phyloP scores from a whole-genome alignment of 1,140 invertebrate species.

The Cotesia typhae region DNA sequence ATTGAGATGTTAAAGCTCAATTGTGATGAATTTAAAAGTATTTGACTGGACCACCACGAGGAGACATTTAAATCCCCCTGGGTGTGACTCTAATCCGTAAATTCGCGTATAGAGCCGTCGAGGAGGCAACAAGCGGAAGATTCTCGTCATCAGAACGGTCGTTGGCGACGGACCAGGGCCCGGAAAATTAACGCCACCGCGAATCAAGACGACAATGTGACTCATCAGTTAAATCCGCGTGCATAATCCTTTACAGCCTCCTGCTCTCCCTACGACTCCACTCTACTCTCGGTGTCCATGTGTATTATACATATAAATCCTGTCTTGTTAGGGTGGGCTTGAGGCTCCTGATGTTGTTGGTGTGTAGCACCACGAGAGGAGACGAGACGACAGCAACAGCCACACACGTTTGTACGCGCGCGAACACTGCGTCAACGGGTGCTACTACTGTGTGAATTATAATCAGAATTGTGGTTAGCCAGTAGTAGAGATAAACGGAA shows the following conservation, averaged over 20 bases:
- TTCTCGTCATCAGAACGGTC: conserved; percentile 31
- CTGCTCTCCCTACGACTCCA: conserved; percentile 45
- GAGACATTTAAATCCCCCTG: conserved; percentile 13
- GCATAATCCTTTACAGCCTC: conserved; percentile 65
- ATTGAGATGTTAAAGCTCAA: neutral
- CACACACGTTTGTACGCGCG: conserved; percentile 7
- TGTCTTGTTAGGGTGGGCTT: conserved; percentile 8
- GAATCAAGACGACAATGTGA: conserved; percentile 69
- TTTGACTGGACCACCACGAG: conserved; percentile 19
- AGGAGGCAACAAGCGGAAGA: conserved; percentile 42
- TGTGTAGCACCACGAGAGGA: conserved; percentile 13
- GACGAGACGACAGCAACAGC: conserved; percentile 36
- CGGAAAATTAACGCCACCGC: conserved; percentile 65
- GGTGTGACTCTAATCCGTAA: conserved; percentile 38
- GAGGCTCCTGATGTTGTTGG: conserved; percentile 1
- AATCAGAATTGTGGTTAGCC: conserved; percentile 66
- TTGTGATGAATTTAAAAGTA: conserved; percentile 4
- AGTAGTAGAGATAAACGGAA: conserved; percentile 18
- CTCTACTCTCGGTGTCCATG: neutral
- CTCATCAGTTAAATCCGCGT: conserved; percentile 69
- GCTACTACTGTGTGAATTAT: conserved; percentile 57
- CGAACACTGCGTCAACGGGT: conserved; percentile 30
- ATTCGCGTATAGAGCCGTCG: conserved; percentile 33
- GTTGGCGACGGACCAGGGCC: conserved; percentile 24
- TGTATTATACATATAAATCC: neutral